Conservation (phyloP, 1,140 invertebrate genomes). For the Tetraneura akinire region DNA sequence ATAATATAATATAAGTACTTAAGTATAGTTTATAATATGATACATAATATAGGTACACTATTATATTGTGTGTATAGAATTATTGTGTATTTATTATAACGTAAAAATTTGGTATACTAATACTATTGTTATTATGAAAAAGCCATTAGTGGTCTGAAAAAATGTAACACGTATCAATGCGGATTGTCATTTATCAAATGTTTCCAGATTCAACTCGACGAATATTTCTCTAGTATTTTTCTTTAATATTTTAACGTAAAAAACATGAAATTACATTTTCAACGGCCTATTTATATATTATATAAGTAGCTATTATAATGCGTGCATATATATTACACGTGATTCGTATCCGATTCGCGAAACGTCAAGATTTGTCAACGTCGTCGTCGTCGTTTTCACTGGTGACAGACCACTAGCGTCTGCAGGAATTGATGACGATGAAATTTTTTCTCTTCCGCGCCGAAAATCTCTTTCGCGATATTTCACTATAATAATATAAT, state of each 20-base stretch:
- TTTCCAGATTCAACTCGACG: not conserved
- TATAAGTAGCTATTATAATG: not conserved
- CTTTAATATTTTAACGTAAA: conserved; percentile 20
- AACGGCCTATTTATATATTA: not conserved
- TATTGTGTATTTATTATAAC: no score
- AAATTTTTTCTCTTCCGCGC: not conserved
- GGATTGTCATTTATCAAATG: conserved; percentile 10
- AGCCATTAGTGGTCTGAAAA: no score
- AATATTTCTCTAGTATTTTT: not conserved
- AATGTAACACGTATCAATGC: no score
- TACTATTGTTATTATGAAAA: no score
- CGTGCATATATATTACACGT: not conserved
- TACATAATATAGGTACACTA: no score
- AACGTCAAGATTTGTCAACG: conserved; percentile 33
- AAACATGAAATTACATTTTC: not conserved
- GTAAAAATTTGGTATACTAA: no score
- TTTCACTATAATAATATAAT: not conserved
- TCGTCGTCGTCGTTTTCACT: not conserved
- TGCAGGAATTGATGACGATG: conserved; percentile 12
- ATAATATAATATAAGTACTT: no score
- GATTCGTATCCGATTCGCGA: not conserved
- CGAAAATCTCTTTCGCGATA: conserved; percentile 19
- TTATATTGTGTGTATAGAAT: no score
- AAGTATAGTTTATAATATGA: no score
- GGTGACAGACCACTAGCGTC: not conserved